Evolutionary conservation across 2,888 invertebrate species (phyloP).

Genomic region (Drosophila sordidapex): DNA sequence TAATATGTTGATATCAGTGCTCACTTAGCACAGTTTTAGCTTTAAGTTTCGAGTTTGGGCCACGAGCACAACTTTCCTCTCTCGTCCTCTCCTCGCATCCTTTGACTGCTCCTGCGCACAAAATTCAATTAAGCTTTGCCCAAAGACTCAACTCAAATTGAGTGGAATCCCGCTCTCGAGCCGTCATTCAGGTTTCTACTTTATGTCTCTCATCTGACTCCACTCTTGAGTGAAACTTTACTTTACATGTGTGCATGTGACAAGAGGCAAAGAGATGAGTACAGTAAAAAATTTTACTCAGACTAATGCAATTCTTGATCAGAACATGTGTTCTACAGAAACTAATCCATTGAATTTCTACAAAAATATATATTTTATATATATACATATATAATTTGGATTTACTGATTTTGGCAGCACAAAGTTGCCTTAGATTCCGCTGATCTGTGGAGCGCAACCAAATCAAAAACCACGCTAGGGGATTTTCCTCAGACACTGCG

Average conservation of each 20-base stretch:
- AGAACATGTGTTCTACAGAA: neutral
- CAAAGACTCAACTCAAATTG: conserved; percentile 49
- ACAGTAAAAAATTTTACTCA: neutral
- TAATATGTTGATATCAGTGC: conserved; percentile 1
- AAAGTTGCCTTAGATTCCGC: neutral
- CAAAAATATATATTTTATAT: neutral
- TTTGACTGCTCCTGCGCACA: conserved; percentile 69
- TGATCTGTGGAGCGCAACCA: conserved; percentile 12
- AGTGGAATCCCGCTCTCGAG: conserved; percentile 26
- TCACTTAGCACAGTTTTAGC: conserved; percentile 34
- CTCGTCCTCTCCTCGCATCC: conserved; percentile 12
- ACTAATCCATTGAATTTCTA: neutral
- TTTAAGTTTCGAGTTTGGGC: conserved; percentile 32
- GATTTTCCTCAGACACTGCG: conserved; percentile 23
- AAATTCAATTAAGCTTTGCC: conserved; percentile 61
- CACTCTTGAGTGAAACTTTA: conserved; percentile 1
- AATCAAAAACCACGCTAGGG: conserved; percentile 16
- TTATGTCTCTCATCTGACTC: conserved; percentile 2
- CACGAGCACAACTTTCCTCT: conserved; percentile 1
- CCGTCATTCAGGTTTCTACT: conserved; percentile 13
- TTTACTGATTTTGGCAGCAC: neutral
- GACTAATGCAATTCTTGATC: neutral
- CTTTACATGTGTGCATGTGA: neutral
- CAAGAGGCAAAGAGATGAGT: neutral
- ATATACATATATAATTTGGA: no score